These are phyloP conservation scores for Chironomus tepperi DNA, from an alignment of 1,140 invertebrate genomes.

Conservation along the genomic window DNA sequence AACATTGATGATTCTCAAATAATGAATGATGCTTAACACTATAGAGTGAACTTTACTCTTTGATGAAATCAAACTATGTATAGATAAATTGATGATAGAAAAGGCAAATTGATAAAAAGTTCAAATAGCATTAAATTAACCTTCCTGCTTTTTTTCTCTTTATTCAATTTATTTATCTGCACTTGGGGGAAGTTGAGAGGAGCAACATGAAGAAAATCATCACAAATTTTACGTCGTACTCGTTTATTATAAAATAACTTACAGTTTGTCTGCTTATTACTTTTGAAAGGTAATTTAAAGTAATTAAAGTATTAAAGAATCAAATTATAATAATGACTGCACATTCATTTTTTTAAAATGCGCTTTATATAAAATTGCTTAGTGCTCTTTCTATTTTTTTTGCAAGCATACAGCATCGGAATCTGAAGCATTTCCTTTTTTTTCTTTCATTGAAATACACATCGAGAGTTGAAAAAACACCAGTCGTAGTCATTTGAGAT, in stretches of 20 bases:
- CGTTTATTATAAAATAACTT: too few relatives aligned
- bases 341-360: too few relatives aligned
- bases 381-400: too few relatives aligned
- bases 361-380: too few relatives aligned
- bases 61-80: neutral
- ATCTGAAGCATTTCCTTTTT: neutral
- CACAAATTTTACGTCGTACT: too few relatives aligned
- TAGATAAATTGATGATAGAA: slow-evolving; percentile 7
- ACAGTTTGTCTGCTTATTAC: too few relatives aligned
- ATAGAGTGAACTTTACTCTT: neutral
- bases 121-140: slow-evolving; percentile 22
- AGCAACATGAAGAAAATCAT: too few relatives aligned
- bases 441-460: neutral
- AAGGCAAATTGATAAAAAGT: slow-evolving; percentile 16
- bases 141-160: neutral
- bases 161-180: neutral
- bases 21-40: neutral
- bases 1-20: neutral
- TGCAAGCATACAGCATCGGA: too few relatives aligned
- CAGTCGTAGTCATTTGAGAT: neutral
- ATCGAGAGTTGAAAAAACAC: neutral
- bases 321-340: too few relatives aligned
- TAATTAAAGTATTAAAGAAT: too few relatives aligned
- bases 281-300: too few relatives aligned
- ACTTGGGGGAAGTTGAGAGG: neutral